Conservation (phyloP, 2,888 invertebrate species). For the Pachycephus smyrnensis region DNA sequence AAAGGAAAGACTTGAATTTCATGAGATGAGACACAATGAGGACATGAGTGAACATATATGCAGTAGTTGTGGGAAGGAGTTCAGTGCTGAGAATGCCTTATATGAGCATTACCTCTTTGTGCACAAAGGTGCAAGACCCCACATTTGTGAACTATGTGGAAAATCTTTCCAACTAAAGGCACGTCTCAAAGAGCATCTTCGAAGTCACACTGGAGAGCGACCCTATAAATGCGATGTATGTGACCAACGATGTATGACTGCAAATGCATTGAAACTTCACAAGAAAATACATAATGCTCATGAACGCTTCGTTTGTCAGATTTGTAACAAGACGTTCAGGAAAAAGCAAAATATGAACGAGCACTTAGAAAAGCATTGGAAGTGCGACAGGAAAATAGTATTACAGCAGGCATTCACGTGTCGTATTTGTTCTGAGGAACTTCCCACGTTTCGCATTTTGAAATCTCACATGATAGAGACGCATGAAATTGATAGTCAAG, state of each 20-base stretch:
- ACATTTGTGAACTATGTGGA: conserved; percentile 44
- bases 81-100: conserved; percentile 43
- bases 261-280: conserved; percentile 39
- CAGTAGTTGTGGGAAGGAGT: conserved; percentile 43
- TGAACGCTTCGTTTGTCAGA: conserved; percentile 36
- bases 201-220: conserved; percentile 43
- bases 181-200: conserved; percentile 39
- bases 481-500: conserved; percentile 38
- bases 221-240: conserved; percentile 44
- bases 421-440: conserved; percentile 32
- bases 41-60: conserved; percentile 45
- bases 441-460: conserved; percentile 42
- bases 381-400: conserved; percentile 34
- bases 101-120: conserved; percentile 50
- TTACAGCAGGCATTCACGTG: conserved; percentile 37
- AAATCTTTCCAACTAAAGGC: conserved; percentile 45
- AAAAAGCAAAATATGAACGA: conserved; percentile 48
- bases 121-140: conserved; percentile 44
- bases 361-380: conserved; percentile 48
- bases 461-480: conserved; percentile 38
- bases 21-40: conserved; percentile 48
- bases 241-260: conserved; percentile 38
- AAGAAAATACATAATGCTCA: conserved; percentile 37
- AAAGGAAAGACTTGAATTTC: conserved; percentile 46
- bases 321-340: conserved; percentile 41